Conservation (phyloP, 2,797 vertebrate species). For the Trematomus bernacchii region DNA sequence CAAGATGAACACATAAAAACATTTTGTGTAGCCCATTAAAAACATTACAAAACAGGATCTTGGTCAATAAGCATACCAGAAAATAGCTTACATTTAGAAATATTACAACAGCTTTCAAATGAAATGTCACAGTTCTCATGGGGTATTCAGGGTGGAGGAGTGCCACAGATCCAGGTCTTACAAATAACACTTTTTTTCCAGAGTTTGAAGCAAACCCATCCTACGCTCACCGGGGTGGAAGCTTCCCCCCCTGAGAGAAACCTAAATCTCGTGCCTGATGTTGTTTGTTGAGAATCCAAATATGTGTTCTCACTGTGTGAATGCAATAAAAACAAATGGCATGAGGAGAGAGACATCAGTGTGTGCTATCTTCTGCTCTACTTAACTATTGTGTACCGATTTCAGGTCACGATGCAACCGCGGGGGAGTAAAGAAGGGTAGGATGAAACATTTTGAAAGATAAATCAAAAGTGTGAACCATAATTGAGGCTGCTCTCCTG, state of each 20-base stretch:
- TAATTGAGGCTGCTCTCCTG: neutral
- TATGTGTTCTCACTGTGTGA: slow-evolving; percentile 30
- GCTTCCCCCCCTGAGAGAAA: slow-evolving; percentile 64
- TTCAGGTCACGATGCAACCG: neutral
- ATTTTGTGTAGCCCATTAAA: neutral
- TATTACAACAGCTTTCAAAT: slow-evolving; percentile 19
- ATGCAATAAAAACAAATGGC: slow-evolving; percentile 19
- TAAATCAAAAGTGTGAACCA: slow-evolving; percentile 6
- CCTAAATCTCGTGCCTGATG: slow-evolving; percentile 28
- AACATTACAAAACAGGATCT: neutral
- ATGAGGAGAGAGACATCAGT: neutral
- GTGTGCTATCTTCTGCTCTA: neutral
- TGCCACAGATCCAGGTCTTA: slow-evolving; percentile 14
- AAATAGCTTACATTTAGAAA: slow-evolving; percentile 1
- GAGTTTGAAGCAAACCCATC: slow-evolving; percentile 50
- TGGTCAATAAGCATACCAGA: neutral
- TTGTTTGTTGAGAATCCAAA: slow-evolving; percentile 40
- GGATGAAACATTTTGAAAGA: neutral
- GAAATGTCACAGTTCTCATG: slow-evolving; percentile 3
- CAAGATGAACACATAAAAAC: neutral
- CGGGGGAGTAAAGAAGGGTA: neutral
- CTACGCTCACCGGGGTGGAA: slow-evolving; percentile 26
- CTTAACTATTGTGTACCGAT: neutral
- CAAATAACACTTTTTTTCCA: slow-evolving; percentile 57
- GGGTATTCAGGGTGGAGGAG: slow-evolving; percentile 14